phyloP scores from a whole-genome alignment of 2,888 invertebrate genomes.

The Heliconius aoede region DNA sequence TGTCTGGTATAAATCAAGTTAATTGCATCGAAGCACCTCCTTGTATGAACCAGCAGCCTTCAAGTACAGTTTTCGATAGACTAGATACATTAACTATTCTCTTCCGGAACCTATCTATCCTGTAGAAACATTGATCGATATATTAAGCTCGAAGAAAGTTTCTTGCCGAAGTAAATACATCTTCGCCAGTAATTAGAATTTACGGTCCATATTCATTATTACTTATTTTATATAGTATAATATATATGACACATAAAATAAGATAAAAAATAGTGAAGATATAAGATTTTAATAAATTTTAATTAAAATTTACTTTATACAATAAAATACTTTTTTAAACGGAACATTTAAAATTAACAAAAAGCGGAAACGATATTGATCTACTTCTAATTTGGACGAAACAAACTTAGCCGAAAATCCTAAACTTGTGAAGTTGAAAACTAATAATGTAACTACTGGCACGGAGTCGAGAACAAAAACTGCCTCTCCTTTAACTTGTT shows the following conservation, averaged over 20 bases:
- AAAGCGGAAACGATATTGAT: conserved; percentile 59
- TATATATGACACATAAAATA: no score
- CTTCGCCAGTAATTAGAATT: background rate
- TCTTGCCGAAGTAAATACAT: background rate
- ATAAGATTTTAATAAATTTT: no score
- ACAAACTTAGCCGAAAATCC: conserved; percentile 64
- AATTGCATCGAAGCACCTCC: conserved; percentile 81
- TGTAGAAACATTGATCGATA: conserved; percentile 50
- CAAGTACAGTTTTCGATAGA: conserved; percentile 69
- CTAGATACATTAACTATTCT: conserved; percentile 56
- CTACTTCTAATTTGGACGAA: conserved; percentile 61
- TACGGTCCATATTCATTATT: background rate
- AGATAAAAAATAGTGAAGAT: no score
- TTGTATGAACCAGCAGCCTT: conserved; percentile 73
- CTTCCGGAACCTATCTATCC: conserved; percentile 61
- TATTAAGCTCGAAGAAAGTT: conserved; percentile 40
- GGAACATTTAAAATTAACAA: conserved; percentile 56
- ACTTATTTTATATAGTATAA: no score
- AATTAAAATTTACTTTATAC: no score
- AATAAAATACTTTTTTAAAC: no score
- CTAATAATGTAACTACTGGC: conserved; percentile 75
- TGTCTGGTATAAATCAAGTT: conserved; percentile 82
- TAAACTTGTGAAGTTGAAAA: conserved; percentile 72
- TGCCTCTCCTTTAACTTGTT: conserved; percentile 44
- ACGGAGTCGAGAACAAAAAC: conserved; percentile 66